Percentiles rank a stretch among this genome's conserved stretches.
phyloP scores from a whole-genome alignment of 2,888 invertebrate species.

The Palloptera scutellata region DNA sequence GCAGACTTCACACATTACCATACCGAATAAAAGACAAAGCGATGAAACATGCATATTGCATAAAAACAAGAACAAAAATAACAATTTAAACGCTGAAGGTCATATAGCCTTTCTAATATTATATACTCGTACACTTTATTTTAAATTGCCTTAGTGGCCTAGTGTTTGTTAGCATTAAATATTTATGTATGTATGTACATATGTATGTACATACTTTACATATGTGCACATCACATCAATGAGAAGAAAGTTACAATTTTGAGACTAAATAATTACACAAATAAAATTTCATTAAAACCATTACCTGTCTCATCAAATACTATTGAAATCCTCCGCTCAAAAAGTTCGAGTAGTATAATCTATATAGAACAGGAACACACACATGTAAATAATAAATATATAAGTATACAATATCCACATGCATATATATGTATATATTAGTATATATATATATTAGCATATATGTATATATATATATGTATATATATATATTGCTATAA shows the following conservation, averaged over 20 bases:
- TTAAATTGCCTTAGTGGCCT: too few relatives aligned
- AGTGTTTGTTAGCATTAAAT: background rate
- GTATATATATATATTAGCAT: background rate
- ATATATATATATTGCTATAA: background rate
- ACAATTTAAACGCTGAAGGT: background rate
- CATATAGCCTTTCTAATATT: background rate
- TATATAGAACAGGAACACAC: conserved; percentile 7
- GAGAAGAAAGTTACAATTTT: too few relatives aligned
- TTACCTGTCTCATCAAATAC: too few relatives aligned
- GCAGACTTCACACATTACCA: too few relatives aligned
- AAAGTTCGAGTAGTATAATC: too few relatives aligned
- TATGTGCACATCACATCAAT: background rate
- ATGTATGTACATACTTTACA: background rate
- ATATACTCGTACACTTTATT: too few relatives aligned
- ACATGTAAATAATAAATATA: conserved; percentile 2
- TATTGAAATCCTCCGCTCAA: too few relatives aligned
- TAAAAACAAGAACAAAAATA: too few relatives aligned
- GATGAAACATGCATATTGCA: too few relatives aligned
- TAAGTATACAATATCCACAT: background rate
- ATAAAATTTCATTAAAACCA: too few relatives aligned
- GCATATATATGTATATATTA: background rate
- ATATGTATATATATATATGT: background rate
- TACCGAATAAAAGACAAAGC: too few relatives aligned
- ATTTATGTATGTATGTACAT: conserved; percentile 5
- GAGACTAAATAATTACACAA: too few relatives aligned